Conservation (phyloP, 2,113 vertebrate species). For the Agapornis roseicollis region DNA sequence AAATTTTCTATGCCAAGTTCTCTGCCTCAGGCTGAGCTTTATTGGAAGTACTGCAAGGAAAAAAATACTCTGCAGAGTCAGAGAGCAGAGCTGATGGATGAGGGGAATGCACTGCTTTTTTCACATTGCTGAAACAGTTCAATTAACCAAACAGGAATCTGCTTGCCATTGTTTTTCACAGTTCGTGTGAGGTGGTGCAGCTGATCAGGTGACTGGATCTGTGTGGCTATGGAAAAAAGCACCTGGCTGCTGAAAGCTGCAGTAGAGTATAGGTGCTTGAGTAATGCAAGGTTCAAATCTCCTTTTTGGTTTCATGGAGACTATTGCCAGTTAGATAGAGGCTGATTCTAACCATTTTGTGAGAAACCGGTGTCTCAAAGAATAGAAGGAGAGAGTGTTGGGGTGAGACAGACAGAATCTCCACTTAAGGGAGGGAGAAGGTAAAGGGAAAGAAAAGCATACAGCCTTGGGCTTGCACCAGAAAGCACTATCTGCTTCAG, state of each 20-base stretch:
- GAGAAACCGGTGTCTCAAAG: neutral
- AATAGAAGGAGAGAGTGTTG: neutral
- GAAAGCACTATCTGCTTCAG: neutral
- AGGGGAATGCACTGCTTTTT: neutral
- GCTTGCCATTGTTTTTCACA: neutral
- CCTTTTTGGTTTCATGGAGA: neutral
- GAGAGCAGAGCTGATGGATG: neutral
- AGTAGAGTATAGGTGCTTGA: neutral
- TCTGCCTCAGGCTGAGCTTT: neutral
- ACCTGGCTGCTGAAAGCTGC: neutral
- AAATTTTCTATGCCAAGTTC: neutral
- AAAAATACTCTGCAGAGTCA: neutral
- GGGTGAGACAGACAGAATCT: neutral
- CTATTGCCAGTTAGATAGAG: neutral
- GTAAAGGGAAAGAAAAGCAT: neutral
- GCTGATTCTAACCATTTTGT: neutral
- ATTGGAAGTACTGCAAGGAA: neutral
- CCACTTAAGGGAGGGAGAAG: neutral
- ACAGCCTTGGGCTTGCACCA: neutral
- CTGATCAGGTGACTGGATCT: neutral
- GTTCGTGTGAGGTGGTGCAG: neutral
- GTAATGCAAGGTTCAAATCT: neutral
- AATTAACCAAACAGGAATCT: neutral
- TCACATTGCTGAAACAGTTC: neutral
- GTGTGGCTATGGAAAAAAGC: neutral